Conservation (phyloP, 2,797 vertebrate species). For the Siniperca obscura region DNA sequence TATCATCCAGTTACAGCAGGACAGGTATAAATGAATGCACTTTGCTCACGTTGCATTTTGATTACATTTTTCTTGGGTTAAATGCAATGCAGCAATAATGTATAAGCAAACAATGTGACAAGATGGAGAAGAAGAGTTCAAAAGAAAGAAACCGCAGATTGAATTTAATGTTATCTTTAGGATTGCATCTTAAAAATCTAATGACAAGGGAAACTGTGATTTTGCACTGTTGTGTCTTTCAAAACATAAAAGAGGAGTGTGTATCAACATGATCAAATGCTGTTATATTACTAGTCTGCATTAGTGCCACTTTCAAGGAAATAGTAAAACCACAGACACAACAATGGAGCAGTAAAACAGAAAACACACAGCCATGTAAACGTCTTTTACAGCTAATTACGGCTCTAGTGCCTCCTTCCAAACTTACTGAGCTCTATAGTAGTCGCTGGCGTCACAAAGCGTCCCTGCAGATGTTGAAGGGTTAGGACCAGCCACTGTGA, state of each 20-base stretch:
- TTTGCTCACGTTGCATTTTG: background rate
- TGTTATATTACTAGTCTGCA: background rate
- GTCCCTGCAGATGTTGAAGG: slow-evolving; percentile 19
- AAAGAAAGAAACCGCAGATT: background rate
- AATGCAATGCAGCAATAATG: background rate
- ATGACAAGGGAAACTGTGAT: background rate
- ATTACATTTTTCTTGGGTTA: background rate
- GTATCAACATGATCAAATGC: background rate
- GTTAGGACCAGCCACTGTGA: background rate
- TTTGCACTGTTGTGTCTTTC: background rate
- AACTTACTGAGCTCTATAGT: slow-evolving; percentile 9
- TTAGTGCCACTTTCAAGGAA: background rate
- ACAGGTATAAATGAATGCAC: background rate
- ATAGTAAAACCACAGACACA: background rate
- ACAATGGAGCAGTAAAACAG: slow-evolving; percentile 33
- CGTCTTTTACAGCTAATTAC: slow-evolving; percentile 25
- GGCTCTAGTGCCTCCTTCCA: slow-evolving; percentile 21
- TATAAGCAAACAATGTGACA: background rate
- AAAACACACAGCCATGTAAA: slow-evolving; percentile 11
- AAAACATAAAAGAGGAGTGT: background rate
- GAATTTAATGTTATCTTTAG: background rate
- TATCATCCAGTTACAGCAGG: background rate
- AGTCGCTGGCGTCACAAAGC: slow-evolving; percentile 47
- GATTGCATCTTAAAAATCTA: background rate
- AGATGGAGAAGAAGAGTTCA: background rate